Evolutionary conservation across 2,888 invertebrate species (phyloP).

Genomic region (Ormyrus thymus): DNA sequence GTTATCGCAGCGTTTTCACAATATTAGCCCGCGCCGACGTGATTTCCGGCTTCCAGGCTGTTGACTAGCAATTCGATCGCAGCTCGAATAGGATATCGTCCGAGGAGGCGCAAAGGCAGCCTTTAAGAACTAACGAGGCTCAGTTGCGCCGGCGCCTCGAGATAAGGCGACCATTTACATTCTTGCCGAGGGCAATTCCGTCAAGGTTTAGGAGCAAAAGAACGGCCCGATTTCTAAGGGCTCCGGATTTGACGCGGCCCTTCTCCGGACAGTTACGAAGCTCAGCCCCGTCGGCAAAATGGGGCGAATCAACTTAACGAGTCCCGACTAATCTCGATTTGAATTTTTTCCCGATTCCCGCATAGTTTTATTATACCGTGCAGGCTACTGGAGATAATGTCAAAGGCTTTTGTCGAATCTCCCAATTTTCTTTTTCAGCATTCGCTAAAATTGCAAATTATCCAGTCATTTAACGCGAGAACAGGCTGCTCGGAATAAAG

Average conservation of each 20-base stretch:
- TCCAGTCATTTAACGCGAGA: no score
- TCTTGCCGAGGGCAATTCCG: conserved; percentile 67
- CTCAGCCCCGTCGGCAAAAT: conserved; percentile 29
- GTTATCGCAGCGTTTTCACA: conserved; percentile 45
- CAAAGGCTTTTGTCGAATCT: no score
- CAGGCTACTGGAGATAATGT: no score
- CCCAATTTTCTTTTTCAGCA: no score
- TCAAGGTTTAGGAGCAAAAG: conserved; percentile 62
- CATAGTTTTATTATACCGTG: no score
- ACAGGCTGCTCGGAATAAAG: no score
- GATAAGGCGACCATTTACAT: conserved; percentile 70
- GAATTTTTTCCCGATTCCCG: conserved; percentile 48
- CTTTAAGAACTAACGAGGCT: conserved; percentile 56
- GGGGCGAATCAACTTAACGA: conserved; percentile 51
- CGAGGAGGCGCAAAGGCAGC: conserved; percentile 54
- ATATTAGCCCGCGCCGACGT: conserved; percentile 46
- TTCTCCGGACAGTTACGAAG: conserved; percentile 33
- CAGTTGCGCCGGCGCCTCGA: conserved; percentile 47
- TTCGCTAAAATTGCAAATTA: no score
- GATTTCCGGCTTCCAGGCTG: conserved; percentile 60
- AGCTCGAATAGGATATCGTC: conserved; percentile 62
- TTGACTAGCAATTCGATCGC: conserved; percentile 62
- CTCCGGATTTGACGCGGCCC: conserved; percentile 8
- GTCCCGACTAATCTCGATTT: conserved; percentile 55
- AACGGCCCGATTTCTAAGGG: conserved; percentile 54